Evolutionary conservation across 1,140 invertebrate species (phyloP).

Genomic region (Latrodectus geometricus): DNA sequence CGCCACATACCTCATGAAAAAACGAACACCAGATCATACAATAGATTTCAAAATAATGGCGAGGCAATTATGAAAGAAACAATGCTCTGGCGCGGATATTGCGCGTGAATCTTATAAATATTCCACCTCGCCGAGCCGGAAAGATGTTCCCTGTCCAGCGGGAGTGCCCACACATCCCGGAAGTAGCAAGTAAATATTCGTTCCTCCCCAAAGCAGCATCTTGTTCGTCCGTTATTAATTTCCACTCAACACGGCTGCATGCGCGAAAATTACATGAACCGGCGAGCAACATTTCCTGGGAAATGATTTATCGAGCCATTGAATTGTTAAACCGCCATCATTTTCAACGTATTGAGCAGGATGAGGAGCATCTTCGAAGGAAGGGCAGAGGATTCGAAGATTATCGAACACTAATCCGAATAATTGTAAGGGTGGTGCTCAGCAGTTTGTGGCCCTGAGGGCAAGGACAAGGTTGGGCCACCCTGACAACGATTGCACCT

Average conservation of each 20-base stretch:
- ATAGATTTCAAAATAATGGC: too few relatives aligned
- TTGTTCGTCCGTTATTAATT: neutral
- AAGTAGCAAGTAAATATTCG: too few relatives aligned
- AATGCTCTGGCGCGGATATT: too few relatives aligned
- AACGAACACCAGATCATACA: too few relatives aligned
- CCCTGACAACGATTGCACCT: neutral
- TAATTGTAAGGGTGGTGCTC: neutral
- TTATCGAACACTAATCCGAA: neutral
- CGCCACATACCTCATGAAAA: too few relatives aligned
- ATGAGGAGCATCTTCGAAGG: neutral
- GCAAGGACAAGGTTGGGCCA: neutral
- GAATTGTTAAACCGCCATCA: neutral
- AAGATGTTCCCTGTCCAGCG: too few relatives aligned
- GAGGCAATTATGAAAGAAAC: too few relatives aligned
- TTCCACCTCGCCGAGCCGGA: too few relatives aligned
- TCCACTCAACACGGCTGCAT: neutral
- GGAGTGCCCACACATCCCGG: too few relatives aligned
- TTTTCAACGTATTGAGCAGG: neutral
- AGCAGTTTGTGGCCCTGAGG: neutral
- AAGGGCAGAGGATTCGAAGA: neutral
- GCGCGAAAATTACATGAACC: neutral
- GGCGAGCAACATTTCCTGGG: neutral
- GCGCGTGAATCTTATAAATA: too few relatives aligned
- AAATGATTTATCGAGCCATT: neutral
- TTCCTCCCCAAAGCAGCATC: neutral